Base-by-base conservation (phyloP, 1,140 invertebrate species). In the Drosophila willistoni region DNA sequence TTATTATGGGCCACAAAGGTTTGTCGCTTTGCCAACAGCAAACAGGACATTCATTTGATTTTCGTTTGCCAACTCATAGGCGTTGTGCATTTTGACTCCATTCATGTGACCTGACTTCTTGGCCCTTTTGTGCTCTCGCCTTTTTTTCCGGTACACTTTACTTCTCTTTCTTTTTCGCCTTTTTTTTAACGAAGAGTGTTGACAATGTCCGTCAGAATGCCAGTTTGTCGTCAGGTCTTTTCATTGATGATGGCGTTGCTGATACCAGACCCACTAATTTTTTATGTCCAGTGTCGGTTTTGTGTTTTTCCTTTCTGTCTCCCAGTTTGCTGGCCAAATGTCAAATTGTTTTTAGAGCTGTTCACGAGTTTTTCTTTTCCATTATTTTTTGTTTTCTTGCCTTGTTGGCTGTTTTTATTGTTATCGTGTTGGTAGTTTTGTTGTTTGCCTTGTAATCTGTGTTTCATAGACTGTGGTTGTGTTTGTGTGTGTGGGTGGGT, bases 261-360 rank as follows among this genome's bases (percentile, higher is more conserved):
- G 83, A 87, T 87, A 87, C 57, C 83, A 83, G 83, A 87, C 79
- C 84, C 76, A 87, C 83, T 87, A 87, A 87, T 87, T 87, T 87
- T 87, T 87, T 87, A 87, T 77, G 68, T 73, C 59, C 51, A 75
- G n/a, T 65, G 75, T 65, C 54, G 74, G 68, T 69, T 56, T 47
- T 64, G 34, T 54, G 41, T 29, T 42, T 36, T 51, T 59, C 54
- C 17, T 64, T 54, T 39, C 42, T 54, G 17, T 14, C 64, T 33
- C 17, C 9, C 17, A 22, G 17, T 67, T 82, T 86, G 81, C 79
- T 87, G 83, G 84, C 84, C 83, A 89, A 83, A 87, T 89, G 79
- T 89, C 83, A 87, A 87, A 87, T 87, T 87, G 83, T 87, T 87
- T 87, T 87, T 83, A 89, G 80, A 87, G 80, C 84, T 79, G 72